Evolutionary conservation across 2,797 vertebrate genomes (phyloP).

Genomic region (Cetoscarus ocellatus): DNA sequence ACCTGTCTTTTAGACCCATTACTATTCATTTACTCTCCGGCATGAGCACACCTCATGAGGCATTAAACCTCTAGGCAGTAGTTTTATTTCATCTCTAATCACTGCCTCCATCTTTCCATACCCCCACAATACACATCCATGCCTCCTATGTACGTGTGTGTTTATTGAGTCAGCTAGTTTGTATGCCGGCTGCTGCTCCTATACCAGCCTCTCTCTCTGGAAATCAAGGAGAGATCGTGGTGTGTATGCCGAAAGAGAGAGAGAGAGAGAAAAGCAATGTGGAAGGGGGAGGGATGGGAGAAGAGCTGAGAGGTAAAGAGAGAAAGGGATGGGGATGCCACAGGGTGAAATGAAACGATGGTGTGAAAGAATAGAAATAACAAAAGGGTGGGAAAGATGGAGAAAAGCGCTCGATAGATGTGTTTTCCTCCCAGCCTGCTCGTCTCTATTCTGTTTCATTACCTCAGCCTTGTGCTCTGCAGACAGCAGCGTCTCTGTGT

Average conservation of each 20-base stretch:
- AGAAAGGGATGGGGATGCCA: slow-evolving; percentile 50
- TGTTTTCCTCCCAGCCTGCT: slow-evolving; percentile 44
- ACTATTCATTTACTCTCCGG: too few species aligned
- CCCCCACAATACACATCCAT: slow-evolving; percentile 33
- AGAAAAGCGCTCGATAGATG: slow-evolving; percentile 44
- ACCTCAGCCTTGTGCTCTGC: slow-evolving; percentile 57
- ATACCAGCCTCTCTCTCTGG: slow-evolving; percentile 66
- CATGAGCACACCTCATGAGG: too few species aligned
- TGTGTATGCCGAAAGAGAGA: slow-evolving; percentile 58
- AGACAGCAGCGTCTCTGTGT: slow-evolving; percentile 49
- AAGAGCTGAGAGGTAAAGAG: slow-evolving; percentile 40
- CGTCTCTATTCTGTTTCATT: slow-evolving; percentile 55
- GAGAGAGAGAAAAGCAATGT: slow-evolving; percentile 28
- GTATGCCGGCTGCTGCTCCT: slow-evolving; percentile 74
- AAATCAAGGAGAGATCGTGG: slow-evolving; percentile 72
- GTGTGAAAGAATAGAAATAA: slow-evolving; percentile 35
- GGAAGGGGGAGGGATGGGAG: slow-evolving; percentile 20
- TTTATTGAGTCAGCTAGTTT: slow-evolving; percentile 79
- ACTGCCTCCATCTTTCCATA: slow-evolving; percentile 46
- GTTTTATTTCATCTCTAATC: slow-evolving; percentile 34
- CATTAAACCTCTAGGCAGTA: too few species aligned
- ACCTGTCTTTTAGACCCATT: too few species aligned
- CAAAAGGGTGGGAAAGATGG: slow-evolving; percentile 45
- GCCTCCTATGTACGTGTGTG: slow-evolving; percentile 28
- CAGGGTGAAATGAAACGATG: slow-evolving; percentile 43